Conservation (phyloP, 2,113 vertebrate species). For the Prinia subflava region DNA sequence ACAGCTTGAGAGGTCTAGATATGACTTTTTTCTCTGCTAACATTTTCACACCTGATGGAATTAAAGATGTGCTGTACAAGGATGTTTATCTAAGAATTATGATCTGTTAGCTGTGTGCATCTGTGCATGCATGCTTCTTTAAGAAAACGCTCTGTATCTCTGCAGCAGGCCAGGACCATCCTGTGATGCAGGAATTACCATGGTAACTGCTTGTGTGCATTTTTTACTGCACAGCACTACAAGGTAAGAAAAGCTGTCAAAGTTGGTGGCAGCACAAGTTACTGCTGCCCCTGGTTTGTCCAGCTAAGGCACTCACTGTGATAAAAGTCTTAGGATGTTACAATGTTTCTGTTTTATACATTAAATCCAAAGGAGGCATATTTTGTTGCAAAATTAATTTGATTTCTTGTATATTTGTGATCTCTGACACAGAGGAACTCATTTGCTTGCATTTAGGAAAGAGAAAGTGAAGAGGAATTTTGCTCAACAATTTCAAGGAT, state of each 20-base stretch:
- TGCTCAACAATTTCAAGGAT: neutral
- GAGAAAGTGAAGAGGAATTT: neutral
- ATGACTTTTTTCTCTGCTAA: neutral
- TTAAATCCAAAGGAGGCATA: neutral
- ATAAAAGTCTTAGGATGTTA: neutral
- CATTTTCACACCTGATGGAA: neutral
- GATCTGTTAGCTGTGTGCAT: neutral
- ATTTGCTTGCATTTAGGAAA: neutral
- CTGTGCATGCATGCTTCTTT: neutral
- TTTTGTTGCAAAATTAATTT: neutral
- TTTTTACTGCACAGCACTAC: neutral
- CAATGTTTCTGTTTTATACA: neutral
- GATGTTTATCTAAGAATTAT: neutral
- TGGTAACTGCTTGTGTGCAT: slow-evolving; percentile 13
- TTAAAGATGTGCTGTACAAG: neutral
- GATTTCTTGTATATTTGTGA: neutral
- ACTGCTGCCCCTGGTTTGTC: neutral
- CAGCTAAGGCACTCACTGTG: neutral
- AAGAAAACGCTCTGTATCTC: neutral
- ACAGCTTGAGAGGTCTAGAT: neutral
- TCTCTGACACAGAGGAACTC: neutral
- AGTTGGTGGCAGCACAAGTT: slow-evolving; percentile 1
- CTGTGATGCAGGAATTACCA: slow-evolving; percentile 3
- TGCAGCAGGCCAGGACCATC: neutral
- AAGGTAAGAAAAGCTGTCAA: neutral